Conservation (phyloP, 2,888 invertebrate species). For the Cremastinae sp. region DNA sequence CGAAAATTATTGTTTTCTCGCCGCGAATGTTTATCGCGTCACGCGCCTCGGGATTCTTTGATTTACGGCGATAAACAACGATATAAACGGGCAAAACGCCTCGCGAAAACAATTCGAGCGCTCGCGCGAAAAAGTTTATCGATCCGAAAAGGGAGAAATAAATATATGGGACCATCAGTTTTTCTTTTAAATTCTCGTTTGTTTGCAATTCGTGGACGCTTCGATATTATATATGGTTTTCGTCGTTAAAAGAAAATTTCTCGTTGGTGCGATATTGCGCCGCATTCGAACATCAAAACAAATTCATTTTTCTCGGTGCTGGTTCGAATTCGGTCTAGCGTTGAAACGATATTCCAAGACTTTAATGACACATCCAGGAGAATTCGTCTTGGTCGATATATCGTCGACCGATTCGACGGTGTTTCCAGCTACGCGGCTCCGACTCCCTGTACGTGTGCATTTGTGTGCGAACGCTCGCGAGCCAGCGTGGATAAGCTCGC, state of each 20-base stretch:
- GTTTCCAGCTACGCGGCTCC: constrained; percentile 15
- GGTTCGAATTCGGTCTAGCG: constrained; percentile 3
- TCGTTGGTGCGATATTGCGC: not conserved
- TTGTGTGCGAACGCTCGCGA: not conserved
- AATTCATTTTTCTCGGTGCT: constrained; percentile 23
- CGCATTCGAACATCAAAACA: constrained; percentile 5
- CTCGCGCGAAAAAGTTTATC: too few relatives aligned
- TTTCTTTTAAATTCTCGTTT: not conserved
- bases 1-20: too few relatives aligned
- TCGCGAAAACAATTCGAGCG: too few relatives aligned
- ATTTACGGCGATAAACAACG: too few relatives aligned
- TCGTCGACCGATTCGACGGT: constrained; percentile 67
- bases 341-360: constrained; percentile 40
- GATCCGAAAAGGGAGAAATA: too few relatives aligned
- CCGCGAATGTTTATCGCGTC: too few relatives aligned
- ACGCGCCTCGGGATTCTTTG: too few relatives aligned
- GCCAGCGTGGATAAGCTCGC: not conserved
- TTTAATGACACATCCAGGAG: constrained; percentile 66
- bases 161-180: too few relatives aligned
- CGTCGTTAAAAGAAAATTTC: constrained; percentile 3
- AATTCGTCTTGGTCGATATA: constrained; percentile 70
- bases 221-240: constrained; percentile 1
- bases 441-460: constrained; percentile 1
- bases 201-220: not conserved
- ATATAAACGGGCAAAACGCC: too few relatives aligned